Conservation (phyloP, 2,888 invertebrate species). For the Tillus elongatus region DNA sequence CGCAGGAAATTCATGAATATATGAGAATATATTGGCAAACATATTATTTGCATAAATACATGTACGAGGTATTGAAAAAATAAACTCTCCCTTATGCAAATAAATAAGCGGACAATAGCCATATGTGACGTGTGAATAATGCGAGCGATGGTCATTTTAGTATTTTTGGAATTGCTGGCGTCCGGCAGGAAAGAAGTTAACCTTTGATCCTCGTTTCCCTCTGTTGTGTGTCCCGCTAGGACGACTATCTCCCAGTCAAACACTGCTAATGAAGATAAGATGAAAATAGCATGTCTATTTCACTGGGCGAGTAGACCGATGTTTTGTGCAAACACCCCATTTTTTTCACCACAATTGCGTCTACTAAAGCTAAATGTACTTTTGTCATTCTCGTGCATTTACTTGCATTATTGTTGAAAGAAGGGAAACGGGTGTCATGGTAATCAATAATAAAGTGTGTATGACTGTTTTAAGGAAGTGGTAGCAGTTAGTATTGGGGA, state of each 20-base stretch:
- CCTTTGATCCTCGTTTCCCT: constrained; percentile 10
- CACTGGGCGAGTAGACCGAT: too few relatives aligned
- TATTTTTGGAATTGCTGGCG: constrained; percentile 13
- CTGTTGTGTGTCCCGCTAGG: not conserved
- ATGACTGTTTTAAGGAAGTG: too few relatives aligned
- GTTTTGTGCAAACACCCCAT: not conserved
- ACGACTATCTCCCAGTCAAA: not conserved
- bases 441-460: too few relatives aligned
- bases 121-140: constrained; percentile 25
- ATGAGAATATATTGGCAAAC: too few relatives aligned
- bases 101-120: constrained; percentile 29
- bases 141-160: constrained; percentile 16
- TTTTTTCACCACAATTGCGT: constrained; percentile 8
- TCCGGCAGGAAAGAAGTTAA: constrained; percentile 12
- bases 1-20: too few relatives aligned
- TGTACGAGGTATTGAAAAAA: constrained; percentile 25
- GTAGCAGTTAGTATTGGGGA: too few relatives aligned
- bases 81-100: constrained; percentile 31
- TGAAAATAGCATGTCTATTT: too few relatives aligned
- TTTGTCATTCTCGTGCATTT: constrained; percentile 1
- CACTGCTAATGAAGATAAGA: too few relatives aligned
- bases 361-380: not conserved
- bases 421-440: too few relatives aligned
- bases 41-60: too few relatives aligned
- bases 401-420: too few relatives aligned